These are phyloP conservation scores for Pygoscelis adeliae DNA, from an alignment of 2,113 vertebrate genomes.

Conservation along the genomic window DNA sequence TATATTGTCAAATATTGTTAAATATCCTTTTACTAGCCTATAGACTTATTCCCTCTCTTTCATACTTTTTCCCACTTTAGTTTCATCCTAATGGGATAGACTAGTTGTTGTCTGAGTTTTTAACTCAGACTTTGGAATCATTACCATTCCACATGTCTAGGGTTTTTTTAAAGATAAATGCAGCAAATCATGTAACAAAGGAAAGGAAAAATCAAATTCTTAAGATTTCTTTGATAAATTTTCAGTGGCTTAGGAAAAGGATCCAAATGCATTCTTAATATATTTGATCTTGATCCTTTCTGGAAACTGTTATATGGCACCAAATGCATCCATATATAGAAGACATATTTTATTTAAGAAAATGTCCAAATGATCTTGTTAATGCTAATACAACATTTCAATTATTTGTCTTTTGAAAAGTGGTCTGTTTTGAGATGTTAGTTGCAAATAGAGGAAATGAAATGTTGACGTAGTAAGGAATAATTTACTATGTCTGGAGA, in stretches of 20 bases:
- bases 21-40: not conserved
- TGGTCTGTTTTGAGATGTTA: slow-evolving; percentile 15
- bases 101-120: not conserved
- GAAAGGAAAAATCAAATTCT: not conserved
- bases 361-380: not conserved
- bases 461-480: slow-evolving; percentile 15
- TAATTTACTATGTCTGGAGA: not conserved
- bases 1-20: not conserved
- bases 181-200: not conserved
- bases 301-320: not conserved
- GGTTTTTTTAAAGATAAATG: not conserved
- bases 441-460: slow-evolving; percentile 1
- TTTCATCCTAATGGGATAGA: not conserved
- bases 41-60: not conserved
- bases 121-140: not conserved
- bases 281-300: slow-evolving; percentile 5
- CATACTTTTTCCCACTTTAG: not conserved
- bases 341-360: not conserved
- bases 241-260: not conserved
- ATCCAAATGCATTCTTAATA: not conserved
- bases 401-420: not conserved
- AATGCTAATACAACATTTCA: not conserved
- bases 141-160: not conserved
- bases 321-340: not conserved
- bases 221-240: slow-evolving; percentile 22